Evolutionary conservation across 2,113 vertebrate species (phyloP), one percentile per base, ranked within the genome.

Genomic region (Paramisgurnus dabryanus): DNA sequence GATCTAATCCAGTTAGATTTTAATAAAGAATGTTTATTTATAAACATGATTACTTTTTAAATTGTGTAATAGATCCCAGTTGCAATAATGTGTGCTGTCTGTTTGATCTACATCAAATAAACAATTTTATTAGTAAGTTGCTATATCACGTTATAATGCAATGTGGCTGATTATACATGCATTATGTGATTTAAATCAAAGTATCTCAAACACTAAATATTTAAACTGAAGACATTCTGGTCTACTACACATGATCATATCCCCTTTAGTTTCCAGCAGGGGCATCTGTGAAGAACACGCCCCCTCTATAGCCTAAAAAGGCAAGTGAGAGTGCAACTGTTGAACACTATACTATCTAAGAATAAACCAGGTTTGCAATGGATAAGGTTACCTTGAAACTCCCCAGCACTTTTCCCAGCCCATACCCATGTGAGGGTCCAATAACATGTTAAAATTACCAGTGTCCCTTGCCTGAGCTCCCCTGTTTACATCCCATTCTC

Each of bases 401-500:
- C 72, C 84, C 79, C 84, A 82, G 76, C 81, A 67, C 84, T 87
- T 74, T 73, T 75, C 80, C 74, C 88, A 85, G 87, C 88, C 89
- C 89, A 90, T 91, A 87, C 84, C 88, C 89, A 90, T 90, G 87
- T 89, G 90, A 91, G 89, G 87, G 83, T 76, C 89, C 89, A 86
- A 84, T 85, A 90, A 87, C 85, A 83, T 85, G 84, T 78, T 84
- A 69, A 80, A 69, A 78, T 76, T 79, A 83, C 78, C 72, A 68
- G 55, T 58, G 47, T 55, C 60, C 73, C 66, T 66, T 77, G 74
- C 73, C 63, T 60, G 70, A 76, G 80, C 83, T 74, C 80, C 85
- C 72, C 80, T 73, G 72, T 80, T 86, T 88, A 22, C 84, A 61
- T 80, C 80, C 80, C 85, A 83, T 71, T 86, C 77, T 85, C 79